Base-by-base conservation (phyloP, 2,113 vertebrate genomes). In the Erinaceus europaeus region DNA sequence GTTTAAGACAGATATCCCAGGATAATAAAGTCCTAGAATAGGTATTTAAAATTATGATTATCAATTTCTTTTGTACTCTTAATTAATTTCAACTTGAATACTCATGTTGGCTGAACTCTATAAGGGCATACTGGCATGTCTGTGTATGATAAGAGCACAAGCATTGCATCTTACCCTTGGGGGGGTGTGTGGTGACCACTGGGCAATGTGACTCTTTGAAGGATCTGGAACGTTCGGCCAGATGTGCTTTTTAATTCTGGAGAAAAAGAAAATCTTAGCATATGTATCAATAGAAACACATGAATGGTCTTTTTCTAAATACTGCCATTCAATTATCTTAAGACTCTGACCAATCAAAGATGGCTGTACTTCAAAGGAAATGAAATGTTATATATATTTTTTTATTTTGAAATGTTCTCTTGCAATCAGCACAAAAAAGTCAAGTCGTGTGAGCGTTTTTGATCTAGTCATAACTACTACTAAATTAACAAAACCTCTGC, bases 161-260 rank as follows among this genome's bases (percentile, higher is more conserved):
- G 27, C 6, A 25, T 17, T n/a, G 36, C 96, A 0, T 84, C 91
- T 97, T 97, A 99, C 99, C 97, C 98, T 97, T 13, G 96, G 89
- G 64, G 98, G 98, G 78, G 98, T 97, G 85, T 98, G 98, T 88
- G 98, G 98, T 85, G 98, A 98, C 99, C 99, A 99, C 91, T 97
- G 98, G 61, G 98, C 98, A 86, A 99, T 98, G 72, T 98, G 98
- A 97, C 99, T 99, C 93, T 98, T 98, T 82, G 98, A 98, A 46
- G 99, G 98, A 96, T 99, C 98, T 71, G 99, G 99, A 86, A 99
- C 98, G 4, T 97, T 98, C 32, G 99, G 99, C 98, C 98, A 99
- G 84, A 99, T 97, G 84, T 98, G 98, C 68, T 98, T 97, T 95
- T 98, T 98, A 94, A 99, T 98, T 92, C 99, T 99, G 89, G 59